phyloP scores from a whole-genome alignment of 2,113 vertebrate species.

The Isichthys henryi region DNA sequence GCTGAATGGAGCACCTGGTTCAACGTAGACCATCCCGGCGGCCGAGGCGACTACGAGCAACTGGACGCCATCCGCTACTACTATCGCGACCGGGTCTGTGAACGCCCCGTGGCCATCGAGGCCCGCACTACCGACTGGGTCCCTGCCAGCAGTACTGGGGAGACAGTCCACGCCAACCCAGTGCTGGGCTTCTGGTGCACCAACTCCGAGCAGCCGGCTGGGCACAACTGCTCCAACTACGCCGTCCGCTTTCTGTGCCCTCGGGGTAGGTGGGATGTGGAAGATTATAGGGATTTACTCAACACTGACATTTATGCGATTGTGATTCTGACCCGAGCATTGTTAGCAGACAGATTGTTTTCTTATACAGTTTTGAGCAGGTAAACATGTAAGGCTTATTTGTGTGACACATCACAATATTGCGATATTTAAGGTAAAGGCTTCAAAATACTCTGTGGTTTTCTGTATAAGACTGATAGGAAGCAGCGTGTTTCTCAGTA shows the following conservation, averaged over 20 bases:
- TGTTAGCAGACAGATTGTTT: background rate
- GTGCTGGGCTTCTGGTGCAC: slow-evolving; percentile 80
- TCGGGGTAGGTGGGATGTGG: slow-evolving; percentile 51
- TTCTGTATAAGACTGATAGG: background rate
- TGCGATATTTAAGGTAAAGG: background rate
- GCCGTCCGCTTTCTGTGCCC: slow-evolving; percentile 72
- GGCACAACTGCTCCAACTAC: slow-evolving; percentile 73
- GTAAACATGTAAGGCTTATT: background rate
- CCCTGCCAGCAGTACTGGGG: slow-evolving; percentile 64
- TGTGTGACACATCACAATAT: background rate
- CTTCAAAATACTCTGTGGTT: background rate
- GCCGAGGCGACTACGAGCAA: slow-evolving; percentile 76
- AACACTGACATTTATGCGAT: background rate
- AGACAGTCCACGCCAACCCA: slow-evolving; percentile 67
- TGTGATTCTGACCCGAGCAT: background rate
- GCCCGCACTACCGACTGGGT: slow-evolving; percentile 79
- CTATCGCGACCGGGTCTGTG: slow-evolving; percentile 69
- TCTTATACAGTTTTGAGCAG: background rate
- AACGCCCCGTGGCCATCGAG: slow-evolving; percentile 61
- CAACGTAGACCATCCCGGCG: slow-evolving; percentile 81
- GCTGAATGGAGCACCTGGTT: slow-evolving; percentile 82
- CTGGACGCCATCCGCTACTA: slow-evolving; percentile 80
- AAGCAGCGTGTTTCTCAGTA: background rate
- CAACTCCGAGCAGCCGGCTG: slow-evolving; percentile 70
- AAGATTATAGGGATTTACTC: background rate